A percentile compares a stretch with the other conserved stretches of the same genome.
These are phyloP conservation scores for Orius laevigatus DNA, from an alignment of 1,140 invertebrate genomes.

Conservation along the genomic window DNA sequence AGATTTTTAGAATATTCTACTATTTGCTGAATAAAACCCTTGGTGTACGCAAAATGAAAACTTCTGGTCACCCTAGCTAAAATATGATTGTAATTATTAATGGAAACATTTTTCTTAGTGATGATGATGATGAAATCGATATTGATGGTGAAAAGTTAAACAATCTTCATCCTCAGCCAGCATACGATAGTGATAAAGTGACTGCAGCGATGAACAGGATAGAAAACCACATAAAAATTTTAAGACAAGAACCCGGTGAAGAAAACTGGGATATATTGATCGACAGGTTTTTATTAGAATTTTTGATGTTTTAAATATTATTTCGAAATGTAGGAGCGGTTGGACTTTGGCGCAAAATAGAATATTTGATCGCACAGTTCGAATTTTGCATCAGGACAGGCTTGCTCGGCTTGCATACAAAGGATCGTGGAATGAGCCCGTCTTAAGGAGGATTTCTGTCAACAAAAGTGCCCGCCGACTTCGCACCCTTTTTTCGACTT, in stretches of 20 bases:
- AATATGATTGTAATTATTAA: not conserved
- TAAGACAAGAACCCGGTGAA: constrained; percentile 39
- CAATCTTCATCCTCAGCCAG: constrained; percentile 20
- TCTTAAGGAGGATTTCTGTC: constrained; percentile 46
- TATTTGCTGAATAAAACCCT: too few species aligned
- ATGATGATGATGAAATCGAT: constrained; percentile 30
- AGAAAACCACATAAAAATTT: constrained; percentile 42
- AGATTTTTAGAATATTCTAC: too few species aligned
- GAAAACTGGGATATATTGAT: constrained; percentile 45
- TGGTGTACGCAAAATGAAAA: too few species aligned
- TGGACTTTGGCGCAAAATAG: constrained; percentile 49
- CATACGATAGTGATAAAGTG: constrained; percentile 46
- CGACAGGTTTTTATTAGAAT: not conserved
- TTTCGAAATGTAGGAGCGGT: constrained; percentile 30
- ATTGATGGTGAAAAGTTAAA: constrained; percentile 13
- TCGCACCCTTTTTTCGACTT: constrained; percentile 43
- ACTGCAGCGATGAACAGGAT: constrained; percentile 54
- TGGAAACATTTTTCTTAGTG: constrained; percentile 1
- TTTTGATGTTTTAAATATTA: not conserved
- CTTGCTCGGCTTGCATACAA: constrained; percentile 44
- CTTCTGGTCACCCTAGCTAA: too few species aligned
- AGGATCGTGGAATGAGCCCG: constrained; percentile 39
- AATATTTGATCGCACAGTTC: constrained; percentile 47
- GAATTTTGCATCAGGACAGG: constrained; percentile 52
- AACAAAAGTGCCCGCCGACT: constrained; percentile 54